Conservation (phyloP, 2,797 vertebrate genomes). For the Lindbergichthys nudifrons region DNA sequence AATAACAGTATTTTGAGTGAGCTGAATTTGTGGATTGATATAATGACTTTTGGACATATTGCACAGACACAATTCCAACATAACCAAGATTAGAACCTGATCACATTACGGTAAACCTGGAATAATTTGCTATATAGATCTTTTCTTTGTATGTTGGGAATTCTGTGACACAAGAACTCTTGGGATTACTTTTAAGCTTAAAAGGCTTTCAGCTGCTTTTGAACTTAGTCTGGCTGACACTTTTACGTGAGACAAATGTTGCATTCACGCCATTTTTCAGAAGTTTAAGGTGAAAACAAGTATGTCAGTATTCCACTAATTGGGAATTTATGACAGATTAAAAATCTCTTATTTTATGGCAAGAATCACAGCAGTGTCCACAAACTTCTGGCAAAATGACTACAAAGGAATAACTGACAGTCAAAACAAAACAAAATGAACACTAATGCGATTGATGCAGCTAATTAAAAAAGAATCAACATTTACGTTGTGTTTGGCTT, state of each 20-base stretch:
- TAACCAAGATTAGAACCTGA: neutral
- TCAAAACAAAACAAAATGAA: neutral
- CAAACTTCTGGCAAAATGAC: neutral
- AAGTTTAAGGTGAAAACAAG: neutral
- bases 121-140: neutral
- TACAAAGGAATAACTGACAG: neutral
- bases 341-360: neutral
- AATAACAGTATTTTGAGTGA: neutral
- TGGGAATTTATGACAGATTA: neutral
- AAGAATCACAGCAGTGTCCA: neutral
- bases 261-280: neutral
- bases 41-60: neutral
- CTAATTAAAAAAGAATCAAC: conserved; percentile 21
- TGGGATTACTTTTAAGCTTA: neutral
- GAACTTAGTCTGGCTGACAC: neutral
- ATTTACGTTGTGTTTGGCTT: neutral
- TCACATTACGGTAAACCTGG: neutral
- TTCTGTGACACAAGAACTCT: neutral
- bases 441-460: neutral
- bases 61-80: neutral
- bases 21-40: neutral
- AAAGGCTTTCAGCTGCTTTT: neutral
- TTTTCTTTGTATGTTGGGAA: neutral
- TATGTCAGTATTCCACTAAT: neutral
- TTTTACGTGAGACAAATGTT: neutral